These are phyloP conservation scores for Caerostris darwini DNA, from an alignment of 1,140 invertebrate species.

Conservation along the genomic window DNA sequence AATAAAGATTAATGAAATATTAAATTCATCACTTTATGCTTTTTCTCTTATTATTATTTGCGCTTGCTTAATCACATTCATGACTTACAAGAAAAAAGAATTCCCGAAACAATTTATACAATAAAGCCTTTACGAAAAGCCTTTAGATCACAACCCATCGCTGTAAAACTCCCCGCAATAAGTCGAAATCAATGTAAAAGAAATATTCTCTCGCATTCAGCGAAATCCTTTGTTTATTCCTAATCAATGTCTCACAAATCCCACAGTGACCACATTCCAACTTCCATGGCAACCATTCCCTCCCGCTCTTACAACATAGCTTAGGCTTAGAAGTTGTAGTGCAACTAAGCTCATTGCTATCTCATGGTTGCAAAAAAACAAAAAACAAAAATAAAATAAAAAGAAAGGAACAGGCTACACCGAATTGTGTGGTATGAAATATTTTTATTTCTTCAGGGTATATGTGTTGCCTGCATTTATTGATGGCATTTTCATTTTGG, in stretches of 20 bases:
- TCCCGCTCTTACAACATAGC: not conserved
- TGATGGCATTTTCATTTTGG: conserved; percentile 13
- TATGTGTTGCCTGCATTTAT: conserved; percentile 1
- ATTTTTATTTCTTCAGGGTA: not conserved
- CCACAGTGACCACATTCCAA: conserved; percentile 34
- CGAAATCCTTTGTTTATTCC: conserved; percentile 34
- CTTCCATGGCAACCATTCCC: not conserved
- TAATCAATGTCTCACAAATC: conserved; percentile 37
- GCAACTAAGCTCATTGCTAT: conserved; percentile 9
- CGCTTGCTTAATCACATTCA: too few species aligned
- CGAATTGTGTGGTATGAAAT: not conserved
- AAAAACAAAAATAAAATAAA: too few species aligned
- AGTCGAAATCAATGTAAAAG: not conserved
- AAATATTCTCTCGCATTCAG: conserved; percentile 2
- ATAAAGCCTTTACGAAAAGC: too few species aligned
- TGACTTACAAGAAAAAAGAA: too few species aligned
- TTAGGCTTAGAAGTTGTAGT: conserved; percentile 1
- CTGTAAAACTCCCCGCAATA: not conserved
- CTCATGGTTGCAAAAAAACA: too few species aligned
- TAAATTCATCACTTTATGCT: too few species aligned
- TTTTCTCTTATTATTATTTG: too few species aligned
- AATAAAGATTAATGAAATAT: too few species aligned
- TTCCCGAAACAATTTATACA: too few species aligned
- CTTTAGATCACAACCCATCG: too few species aligned
- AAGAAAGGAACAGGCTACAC: not conserved